Evolutionary conservation across 2,113 vertebrate species (phyloP).

Genomic region (Sorex araneus): DNA sequence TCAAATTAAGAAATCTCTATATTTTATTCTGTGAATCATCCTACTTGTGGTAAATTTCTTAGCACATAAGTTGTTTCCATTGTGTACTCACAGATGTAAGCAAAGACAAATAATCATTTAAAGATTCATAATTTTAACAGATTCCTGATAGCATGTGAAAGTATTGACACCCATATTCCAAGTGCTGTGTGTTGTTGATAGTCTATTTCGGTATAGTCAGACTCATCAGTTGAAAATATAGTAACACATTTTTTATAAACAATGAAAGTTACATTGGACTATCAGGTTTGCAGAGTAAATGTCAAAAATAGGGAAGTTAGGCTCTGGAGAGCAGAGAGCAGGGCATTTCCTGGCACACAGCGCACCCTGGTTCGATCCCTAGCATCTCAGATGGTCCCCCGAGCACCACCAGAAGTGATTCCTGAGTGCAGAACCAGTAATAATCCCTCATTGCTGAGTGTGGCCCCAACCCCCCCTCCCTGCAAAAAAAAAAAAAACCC

Average conservation of each 20-base stretch:
- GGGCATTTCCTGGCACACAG: no score
- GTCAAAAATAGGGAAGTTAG: neutral
- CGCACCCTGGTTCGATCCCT: no score
- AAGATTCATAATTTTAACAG: neutral
- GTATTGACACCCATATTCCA: neutral
- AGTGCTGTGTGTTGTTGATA: neutral
- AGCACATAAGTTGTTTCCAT: neutral
- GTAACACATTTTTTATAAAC: conserved; percentile 1
- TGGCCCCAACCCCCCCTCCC: neutral
- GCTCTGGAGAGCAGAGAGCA: neutral
- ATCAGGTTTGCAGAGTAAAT: neutral
- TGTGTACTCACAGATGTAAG: neutral
- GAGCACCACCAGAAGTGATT: no score
- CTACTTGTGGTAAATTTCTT: conserved; percentile 40
- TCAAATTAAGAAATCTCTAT: conserved; percentile 45
- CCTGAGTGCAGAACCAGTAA: no score
- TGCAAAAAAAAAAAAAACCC: no score
- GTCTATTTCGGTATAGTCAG: neutral
- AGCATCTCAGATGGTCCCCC: no score
- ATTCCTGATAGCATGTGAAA: neutral
- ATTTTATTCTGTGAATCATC: conserved; percentile 50
- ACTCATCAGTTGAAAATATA: conserved; percentile 11
- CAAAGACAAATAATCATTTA: conserved; percentile 22
- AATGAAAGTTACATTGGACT: conserved; percentile 1
- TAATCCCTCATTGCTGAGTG: neutral